phyloP scores from a whole-genome alignment of 2,797 vertebrate genomes.

The Heterohyrax brucei region DNA sequence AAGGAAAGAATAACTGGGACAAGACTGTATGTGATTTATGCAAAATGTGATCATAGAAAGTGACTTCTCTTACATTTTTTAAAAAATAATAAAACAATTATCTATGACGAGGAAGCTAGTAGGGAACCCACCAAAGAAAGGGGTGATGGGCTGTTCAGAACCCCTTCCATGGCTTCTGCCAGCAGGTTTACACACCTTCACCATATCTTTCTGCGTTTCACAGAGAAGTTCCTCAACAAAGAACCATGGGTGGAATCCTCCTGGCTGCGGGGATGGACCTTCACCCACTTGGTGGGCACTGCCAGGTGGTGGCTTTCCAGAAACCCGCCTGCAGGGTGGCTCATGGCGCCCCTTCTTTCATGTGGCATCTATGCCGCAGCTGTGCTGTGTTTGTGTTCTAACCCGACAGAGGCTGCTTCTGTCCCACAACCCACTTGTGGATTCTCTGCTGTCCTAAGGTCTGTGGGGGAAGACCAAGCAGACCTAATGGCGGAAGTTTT shows the following conservation, averaged over 20 bases:
- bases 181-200: not conserved
- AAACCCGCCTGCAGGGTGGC: not conserved
- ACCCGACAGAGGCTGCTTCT: conserved; percentile 51
- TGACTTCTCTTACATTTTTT: not conserved
- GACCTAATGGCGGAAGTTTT: not conserved
- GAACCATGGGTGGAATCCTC: not conserved
- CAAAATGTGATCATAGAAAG: not conserved
- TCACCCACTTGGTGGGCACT: not conserved
- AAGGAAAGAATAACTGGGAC: not conserved
- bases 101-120: not conserved
- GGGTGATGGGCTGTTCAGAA: not conserved
- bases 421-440: conserved; percentile 55
- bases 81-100: conserved; percentile 1
- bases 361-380: not conserved
- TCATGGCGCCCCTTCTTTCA: conserved; percentile 27
- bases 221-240: not conserved
- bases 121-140: conserved; percentile 1
- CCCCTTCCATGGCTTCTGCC: not conserved
- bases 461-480: not conserved
- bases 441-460: not conserved
- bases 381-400: not conserved
- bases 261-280: not conserved
- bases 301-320: conserved; percentile 18
- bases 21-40: not conserved
- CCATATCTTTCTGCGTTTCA: not conserved